phyloP scores from a whole-genome alignment of 2,797 vertebrate genomes.

The Girardinus metallicus region DNA sequence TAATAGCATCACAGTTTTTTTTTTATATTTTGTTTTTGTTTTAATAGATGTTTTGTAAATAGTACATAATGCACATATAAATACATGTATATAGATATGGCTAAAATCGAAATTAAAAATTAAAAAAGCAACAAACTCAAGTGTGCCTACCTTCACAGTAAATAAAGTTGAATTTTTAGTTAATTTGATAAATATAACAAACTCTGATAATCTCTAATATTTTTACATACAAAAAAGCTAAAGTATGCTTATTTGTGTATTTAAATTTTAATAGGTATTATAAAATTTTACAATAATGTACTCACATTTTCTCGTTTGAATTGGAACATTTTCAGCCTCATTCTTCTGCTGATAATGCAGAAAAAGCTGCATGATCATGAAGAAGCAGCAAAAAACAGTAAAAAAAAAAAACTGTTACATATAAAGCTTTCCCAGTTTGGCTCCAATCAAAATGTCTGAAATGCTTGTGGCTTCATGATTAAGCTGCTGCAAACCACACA shows the following conservation, averaged over 20 bases:
- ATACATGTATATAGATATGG: neutral
- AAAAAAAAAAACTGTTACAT: conserved; percentile 52
- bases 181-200: neutral
- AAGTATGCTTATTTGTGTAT: neutral
- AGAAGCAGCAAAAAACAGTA: conserved; percentile 42
- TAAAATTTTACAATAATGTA: neutral
- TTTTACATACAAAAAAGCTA: neutral
- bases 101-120: neutral
- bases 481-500: conserved; percentile 80
- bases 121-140: neutral
- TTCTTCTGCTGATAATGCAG: conserved; percentile 70
- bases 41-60: neutral
- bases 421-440: conserved; percentile 74
- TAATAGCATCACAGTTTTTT: neutral
- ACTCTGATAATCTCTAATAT: neutral
- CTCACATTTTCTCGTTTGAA: conserved; percentile 69
- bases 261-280: conserved; percentile 55
- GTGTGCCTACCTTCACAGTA: neutral
- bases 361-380: conserved; percentile 61
- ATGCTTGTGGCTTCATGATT: conserved; percentile 81
- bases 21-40: neutral
- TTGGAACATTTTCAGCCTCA: conserved; percentile 53
- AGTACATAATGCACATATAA: neutral
- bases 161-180: neutral
- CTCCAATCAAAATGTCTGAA: conserved; percentile 82